Base-by-base conservation (phyloP, 2,888 invertebrate species). In the Stenodera caucasica region DNA sequence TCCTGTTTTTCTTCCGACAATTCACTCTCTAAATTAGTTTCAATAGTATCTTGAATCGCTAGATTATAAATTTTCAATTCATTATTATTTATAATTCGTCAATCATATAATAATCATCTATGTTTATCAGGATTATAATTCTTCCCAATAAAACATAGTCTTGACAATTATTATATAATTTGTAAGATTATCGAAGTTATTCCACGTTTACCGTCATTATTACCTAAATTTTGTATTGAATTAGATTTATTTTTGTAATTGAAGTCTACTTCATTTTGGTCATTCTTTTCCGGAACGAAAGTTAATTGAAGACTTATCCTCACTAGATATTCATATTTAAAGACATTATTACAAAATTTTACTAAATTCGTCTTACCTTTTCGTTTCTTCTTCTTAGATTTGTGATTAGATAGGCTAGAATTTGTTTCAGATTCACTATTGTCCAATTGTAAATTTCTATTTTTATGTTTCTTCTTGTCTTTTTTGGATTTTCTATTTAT, bases 261-360 rank as follows among this genome's bases (percentile, higher is more conserved):
- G 2, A 23, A 12, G n/a, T 45, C 45, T 45, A 45, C 45, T 45
- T 45, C 45, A 45, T 45, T 45, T 21, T n/a, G 45, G 45, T 23
- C n/a, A 23, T 23, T 45, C 6, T 6, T 45, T 12, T 45, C 23
- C 6, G 45, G 45, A n/a, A 23, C 9, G n/a, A 23, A 45, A 45
- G n/a, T 21, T 23, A 45, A 45, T 23, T 23, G 45, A n/a, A 45
- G 45, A n/a, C 1, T 45, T 45, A 45, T 21, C 18, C 45, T 21
- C 21, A 45, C 45, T 45, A n/a, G 1, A 23, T 45, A 45, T 21
- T 23, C 5, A 45, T 45, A 23, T 23, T 45, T 40, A 18, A 23
- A 21, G 23, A 21, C 3, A 23, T 23, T 21, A n/a, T 2, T 12
- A 12, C 4, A 3, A 23, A 21, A 23, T 45, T 45, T 23, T 1